phyloP scores from a whole-genome alignment of 2,797 vertebrate species.

The Arvicola amphibius region DNA sequence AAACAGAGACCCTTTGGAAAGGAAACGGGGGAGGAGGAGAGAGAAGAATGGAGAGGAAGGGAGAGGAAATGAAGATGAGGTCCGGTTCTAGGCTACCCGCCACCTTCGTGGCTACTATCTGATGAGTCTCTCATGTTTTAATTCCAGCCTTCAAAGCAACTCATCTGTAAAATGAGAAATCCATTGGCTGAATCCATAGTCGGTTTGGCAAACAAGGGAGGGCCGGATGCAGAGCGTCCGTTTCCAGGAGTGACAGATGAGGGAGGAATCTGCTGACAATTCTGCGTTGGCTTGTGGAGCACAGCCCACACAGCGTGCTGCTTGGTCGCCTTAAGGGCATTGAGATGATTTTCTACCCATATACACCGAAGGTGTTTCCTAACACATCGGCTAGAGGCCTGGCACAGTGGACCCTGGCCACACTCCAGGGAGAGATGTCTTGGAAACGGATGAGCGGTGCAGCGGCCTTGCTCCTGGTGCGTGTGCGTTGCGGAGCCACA shows the following conservation, averaged over 20 bases:
- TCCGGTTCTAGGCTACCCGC: background rate
- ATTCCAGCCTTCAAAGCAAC: conserved; percentile 69
- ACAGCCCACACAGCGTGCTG: conserved; percentile 28
- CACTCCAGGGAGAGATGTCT: background rate
- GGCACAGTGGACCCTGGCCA: background rate
- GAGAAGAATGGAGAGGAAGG: background rate
- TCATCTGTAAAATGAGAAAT: conserved; percentile 72
- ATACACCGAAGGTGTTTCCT: background rate
- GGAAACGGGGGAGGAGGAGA: background rate
- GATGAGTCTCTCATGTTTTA: background rate
- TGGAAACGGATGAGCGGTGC: background rate
- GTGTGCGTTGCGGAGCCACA: fast-evolving
- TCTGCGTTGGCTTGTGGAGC: background rate
- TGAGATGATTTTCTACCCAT: conserved; percentile 29
- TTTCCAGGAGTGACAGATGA: conserved; percentile 60
- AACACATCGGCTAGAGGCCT: background rate
- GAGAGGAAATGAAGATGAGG: background rate
- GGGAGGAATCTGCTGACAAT: conserved; percentile 65
- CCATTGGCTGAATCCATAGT: background rate
- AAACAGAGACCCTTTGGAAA: background rate
- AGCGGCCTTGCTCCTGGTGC: background rate
- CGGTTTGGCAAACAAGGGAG: conserved; percentile 59
- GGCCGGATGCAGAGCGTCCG: conserved; percentile 37
- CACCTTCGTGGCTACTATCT: background rate
- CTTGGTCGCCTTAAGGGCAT: conserved; percentile 36